These are phyloP conservation scores for Zeuzera pyrina DNA, from an alignment of 2,888 invertebrate species.

Conservation along the genomic window DNA sequence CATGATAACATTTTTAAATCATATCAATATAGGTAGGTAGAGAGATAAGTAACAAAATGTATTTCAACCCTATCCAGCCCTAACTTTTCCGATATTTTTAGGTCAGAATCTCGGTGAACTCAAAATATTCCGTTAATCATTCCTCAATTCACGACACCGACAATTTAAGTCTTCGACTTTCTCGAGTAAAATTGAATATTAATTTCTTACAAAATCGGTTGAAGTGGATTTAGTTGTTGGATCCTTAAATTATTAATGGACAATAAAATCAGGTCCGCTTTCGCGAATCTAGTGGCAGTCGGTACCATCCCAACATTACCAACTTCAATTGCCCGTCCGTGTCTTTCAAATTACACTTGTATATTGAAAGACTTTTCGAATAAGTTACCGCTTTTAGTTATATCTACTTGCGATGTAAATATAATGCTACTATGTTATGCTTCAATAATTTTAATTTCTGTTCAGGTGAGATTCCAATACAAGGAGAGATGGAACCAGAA, in stretches of 20 bases:
- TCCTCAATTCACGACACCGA: conserved; percentile 22
- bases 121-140: too few relatives aligned
- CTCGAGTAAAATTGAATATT: conserved; percentile 28
- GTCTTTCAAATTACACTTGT: conserved; percentile 7
- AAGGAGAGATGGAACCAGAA: conserved; percentile 79
- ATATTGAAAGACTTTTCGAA: neutral
- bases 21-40: too few relatives aligned
- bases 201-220: conserved; percentile 31
- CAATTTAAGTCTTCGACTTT: conserved; percentile 24
- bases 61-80: too few relatives aligned
- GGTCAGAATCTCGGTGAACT: too few relatives aligned
- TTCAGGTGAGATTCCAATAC: conserved; percentile 80
- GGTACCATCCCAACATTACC: conserved; percentile 7
- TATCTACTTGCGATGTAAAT: too few relatives aligned
- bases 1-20: too few relatives aligned
- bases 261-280: conserved; percentile 10
- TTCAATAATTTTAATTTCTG: conserved; percentile 10
- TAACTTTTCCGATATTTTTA: too few relatives aligned
- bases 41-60: too few relatives aligned
- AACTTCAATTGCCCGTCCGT: too few relatives aligned
- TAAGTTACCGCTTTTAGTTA: conserved; percentile 1
- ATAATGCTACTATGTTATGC: too few relatives aligned
- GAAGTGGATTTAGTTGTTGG: conserved; percentile 23
- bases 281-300: conserved; percentile 12
- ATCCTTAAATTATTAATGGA: conserved; percentile 15